Conservation (phyloP, 2,113 vertebrate species). For the Serinus canaria region DNA sequence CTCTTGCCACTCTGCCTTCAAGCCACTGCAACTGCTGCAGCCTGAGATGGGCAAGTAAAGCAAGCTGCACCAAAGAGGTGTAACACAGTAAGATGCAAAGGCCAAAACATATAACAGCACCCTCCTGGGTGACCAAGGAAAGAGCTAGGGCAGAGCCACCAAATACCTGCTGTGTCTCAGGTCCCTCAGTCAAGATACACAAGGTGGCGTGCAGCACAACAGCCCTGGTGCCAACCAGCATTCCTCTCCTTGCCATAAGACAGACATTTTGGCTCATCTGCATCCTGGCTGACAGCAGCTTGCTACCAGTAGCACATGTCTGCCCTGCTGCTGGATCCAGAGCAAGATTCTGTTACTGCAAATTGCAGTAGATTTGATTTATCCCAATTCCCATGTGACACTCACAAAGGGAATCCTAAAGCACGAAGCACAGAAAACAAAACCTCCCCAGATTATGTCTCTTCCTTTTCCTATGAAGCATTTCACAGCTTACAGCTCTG, state of each 20-base stretch:
- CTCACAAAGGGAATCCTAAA: background rate
- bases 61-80: background rate
- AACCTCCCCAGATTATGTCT: background rate
- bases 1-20: background rate
- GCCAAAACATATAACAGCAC: background rate
- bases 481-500: background rate
- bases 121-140: background rate
- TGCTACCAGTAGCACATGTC: background rate
- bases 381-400: background rate
- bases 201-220: background rate
- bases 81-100: background rate
- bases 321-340: background rate
- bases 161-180: background rate
- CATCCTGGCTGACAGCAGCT: background rate
- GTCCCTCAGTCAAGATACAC: background rate
- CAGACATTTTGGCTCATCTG: background rate
- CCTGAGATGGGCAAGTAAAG: background rate
- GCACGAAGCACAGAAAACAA: background rate
- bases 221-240: background rate
- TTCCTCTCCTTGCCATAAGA: background rate
- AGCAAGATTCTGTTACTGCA: background rate
- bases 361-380: background rate
- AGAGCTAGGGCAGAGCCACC: background rate
- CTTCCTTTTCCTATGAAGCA: background rate
- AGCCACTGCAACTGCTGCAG: background rate